phyloP scores from a whole-genome alignment of 2,888 invertebrate species.

The Danaus chrysippus region DNA sequence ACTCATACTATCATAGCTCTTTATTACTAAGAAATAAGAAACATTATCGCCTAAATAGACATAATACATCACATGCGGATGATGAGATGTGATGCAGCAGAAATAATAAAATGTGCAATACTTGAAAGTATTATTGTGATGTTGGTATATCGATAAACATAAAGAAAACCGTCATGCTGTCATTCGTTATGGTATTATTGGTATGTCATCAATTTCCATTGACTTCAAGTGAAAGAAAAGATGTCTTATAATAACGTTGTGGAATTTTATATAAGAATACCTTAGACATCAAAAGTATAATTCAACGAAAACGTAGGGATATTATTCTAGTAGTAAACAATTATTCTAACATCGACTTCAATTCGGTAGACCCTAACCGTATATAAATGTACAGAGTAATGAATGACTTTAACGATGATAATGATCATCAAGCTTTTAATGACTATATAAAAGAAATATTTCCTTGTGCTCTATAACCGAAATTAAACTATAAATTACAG shows the following conservation, averaged over 20 bases:
- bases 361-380: slow-evolving; percentile 13
- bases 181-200: slow-evolving; percentile 21
- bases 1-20: slow-evolving; percentile 10
- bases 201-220: slow-evolving; percentile 14
- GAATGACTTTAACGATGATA: slow-evolving; percentile 25
- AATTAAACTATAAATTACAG: slow-evolving; percentile 31
- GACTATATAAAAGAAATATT: slow-evolving; percentile 26
- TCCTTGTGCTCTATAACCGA: slow-evolving; percentile 24
- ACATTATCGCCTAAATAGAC: slow-evolving; percentile 13
- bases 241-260: slow-evolving; percentile 1
- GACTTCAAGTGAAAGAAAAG: slow-evolving; percentile 14
- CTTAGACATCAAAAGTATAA: background rate
- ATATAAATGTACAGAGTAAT: slow-evolving; percentile 25
- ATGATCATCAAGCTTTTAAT: slow-evolving; percentile 30
- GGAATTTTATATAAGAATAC: background rate
- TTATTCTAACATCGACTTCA: slow-evolving; percentile 1
- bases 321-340: background rate
- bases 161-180: slow-evolving; percentile 18
- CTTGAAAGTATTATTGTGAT: slow-evolving; percentile 21
- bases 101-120: slow-evolving; percentile 28
- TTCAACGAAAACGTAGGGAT: background rate
- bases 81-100: slow-evolving; percentile 24
- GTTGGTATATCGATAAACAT: slow-evolving; percentile 22
- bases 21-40: slow-evolving; percentile 16
- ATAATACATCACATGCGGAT: slow-evolving; percentile 2